Conservation (phyloP, 2,113 vertebrate genomes). For the Erinaceus europaeus region DNA sequence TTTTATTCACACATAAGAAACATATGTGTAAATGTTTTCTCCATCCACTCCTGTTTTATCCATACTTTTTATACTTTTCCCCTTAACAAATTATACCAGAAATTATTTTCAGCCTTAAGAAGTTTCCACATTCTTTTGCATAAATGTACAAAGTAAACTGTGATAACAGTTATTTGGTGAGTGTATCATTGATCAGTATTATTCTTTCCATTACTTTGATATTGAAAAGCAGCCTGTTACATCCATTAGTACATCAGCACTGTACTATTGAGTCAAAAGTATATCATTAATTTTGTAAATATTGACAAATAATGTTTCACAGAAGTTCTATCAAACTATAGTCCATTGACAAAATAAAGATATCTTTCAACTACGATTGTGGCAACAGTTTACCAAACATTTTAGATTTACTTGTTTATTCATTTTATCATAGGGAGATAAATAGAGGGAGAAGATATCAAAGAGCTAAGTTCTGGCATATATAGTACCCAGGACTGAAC, state of each 20-base stretch:
- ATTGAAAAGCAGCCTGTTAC: background rate
- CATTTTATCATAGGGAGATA: too few species aligned
- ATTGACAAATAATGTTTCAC: background rate
- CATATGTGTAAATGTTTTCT: background rate
- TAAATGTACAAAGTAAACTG: background rate
- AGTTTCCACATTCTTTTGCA: background rate
- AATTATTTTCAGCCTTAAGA: background rate
- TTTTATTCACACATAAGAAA: background rate
- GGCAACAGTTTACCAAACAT: background rate
- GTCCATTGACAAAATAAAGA: background rate
- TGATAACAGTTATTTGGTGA: background rate
- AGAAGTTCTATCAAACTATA: background rate
- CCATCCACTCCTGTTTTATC: background rate
- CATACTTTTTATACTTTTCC: background rate
- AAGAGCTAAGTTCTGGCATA: too few species aligned
- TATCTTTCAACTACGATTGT: background rate
- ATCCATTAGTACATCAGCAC: background rate
- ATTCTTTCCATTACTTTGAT: conserved; percentile 16
- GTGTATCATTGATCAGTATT: background rate
- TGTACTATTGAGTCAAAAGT: background rate
- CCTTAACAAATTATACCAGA: background rate
- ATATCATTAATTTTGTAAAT: background rate
- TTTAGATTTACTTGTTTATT: too few species aligned
- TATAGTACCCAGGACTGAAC: too few species aligned
- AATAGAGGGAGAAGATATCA: too few species aligned